A percentile compares a stretch with the other conserved stretches of the same genome.
phyloP scores from a whole-genome alignment of 2,113 vertebrate genomes.

The Vulpes vulpes region DNA sequence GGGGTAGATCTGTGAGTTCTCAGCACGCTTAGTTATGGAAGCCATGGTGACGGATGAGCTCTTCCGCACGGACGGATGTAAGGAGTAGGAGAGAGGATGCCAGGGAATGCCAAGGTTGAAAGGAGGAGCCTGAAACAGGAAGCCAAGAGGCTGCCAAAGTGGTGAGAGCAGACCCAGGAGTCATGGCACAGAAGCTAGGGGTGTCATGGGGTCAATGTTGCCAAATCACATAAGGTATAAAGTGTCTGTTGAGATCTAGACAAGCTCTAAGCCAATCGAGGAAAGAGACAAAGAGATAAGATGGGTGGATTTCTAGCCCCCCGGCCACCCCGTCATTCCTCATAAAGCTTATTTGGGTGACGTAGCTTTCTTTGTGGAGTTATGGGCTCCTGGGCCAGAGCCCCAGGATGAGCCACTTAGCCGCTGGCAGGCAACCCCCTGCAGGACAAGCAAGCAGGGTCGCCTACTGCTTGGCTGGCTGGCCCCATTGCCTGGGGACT shows the following conservation, averaged over 20 bases:
- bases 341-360: neutral
- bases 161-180: no score
- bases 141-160: neutral
- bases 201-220: neutral
- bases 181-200: neutral
- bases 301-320: neutral
- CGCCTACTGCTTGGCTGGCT: neutral
- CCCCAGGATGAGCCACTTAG: neutral
- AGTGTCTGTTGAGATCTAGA: neutral
- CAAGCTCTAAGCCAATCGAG: neutral
- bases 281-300: neutral
- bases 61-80: neutral
- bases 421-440: neutral
- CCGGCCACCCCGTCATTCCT: neutral
- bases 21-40: neutral
- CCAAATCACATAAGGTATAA: neutral
- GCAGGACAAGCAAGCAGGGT: neutral
- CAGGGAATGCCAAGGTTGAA: neutral
- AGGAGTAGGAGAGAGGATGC: neutral
- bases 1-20: neutral
- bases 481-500: no score
- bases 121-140: no score
- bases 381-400: no score
- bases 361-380: neutral
- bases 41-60: no score